Evolutionary conservation across 2,888 invertebrate genomes (phyloP).

Genomic region (Dasypogon diadema): DNA sequence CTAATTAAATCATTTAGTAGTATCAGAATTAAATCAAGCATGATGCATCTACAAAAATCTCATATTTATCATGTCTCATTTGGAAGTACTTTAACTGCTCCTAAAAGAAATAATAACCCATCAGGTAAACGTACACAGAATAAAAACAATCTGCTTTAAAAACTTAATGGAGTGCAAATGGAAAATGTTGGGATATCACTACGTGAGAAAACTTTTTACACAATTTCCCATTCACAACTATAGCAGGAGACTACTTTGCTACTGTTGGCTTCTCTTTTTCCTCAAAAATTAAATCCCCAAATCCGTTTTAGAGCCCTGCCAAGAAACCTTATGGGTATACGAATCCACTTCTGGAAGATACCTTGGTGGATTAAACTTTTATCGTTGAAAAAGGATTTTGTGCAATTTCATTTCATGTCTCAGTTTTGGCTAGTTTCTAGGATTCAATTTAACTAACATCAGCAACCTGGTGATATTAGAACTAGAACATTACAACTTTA

Average conservation of each 20-base stretch:
- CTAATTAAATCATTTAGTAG: too few relatives aligned
- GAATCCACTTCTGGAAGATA: constrained; percentile 35
- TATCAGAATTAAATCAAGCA: too few relatives aligned
- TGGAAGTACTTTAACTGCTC: too few relatives aligned
- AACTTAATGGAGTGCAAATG: constrained; percentile 53
- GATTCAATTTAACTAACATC: constrained; percentile 11
- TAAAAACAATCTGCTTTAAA: constrained; percentile 48
- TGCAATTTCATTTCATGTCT: constrained; percentile 34
- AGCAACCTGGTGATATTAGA: constrained; percentile 2
- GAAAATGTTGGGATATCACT: constrained; percentile 46
- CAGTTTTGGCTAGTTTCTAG: not conserved
- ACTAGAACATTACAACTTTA: not conserved
- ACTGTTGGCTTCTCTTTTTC: constrained; percentile 7
- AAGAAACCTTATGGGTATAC: constrained; percentile 29
- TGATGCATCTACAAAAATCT: too few relatives aligned
- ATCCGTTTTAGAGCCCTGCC: constrained; percentile 48
- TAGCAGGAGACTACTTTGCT: constrained; percentile 1
- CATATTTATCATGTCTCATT: too few relatives aligned
- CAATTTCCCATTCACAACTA: not conserved
- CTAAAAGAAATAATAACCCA: too few relatives aligned
- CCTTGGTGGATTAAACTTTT: constrained; percentile 45
- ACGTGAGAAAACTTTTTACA: constrained; percentile 50
- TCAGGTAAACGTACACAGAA: not conserved
- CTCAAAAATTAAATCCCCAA: constrained; percentile 52
- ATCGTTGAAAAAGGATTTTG: constrained; percentile 26